Percentiles rank a stretch among this genome's conserved stretches.
Conservation (phyloP, 2,113 vertebrate species). For the Neolamprologus variostigma region DNA sequence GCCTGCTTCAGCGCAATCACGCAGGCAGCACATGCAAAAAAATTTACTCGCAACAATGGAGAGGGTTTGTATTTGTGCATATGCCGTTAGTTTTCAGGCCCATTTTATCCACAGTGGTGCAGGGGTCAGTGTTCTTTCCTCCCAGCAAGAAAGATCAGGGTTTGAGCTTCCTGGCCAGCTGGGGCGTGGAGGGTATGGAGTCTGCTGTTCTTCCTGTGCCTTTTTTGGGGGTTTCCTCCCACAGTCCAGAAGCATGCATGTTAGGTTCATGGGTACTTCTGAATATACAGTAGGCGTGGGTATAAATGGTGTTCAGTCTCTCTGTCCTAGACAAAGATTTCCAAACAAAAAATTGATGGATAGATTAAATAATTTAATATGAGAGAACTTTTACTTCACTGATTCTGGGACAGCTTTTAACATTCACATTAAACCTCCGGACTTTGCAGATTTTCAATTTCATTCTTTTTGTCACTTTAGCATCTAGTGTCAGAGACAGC, state of each 20-base stretch:
- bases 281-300: background rate
- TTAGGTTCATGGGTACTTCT: background rate
- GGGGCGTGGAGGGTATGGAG: background rate
- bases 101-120: background rate
- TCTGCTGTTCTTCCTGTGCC: background rate
- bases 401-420: background rate
- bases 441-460: background rate
- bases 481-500: background rate
- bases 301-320: background rate
- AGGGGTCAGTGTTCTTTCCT: background rate
- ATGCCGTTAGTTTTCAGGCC: background rate
- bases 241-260: background rate
- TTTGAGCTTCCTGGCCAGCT: too few relatives aligned
- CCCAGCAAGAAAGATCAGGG: background rate
- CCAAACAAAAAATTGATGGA: background rate
- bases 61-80: background rate
- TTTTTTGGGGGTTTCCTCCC: background rate
- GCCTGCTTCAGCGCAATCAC: background rate
- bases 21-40: background rate
- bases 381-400: background rate
- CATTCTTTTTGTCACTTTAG: background rate
- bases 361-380: background rate
- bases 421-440: accelerated
- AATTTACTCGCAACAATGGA: background rate
- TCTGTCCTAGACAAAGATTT: background rate